Conservation (phyloP, 1,140 invertebrate species). For the Solenopsis invicta region DNA sequence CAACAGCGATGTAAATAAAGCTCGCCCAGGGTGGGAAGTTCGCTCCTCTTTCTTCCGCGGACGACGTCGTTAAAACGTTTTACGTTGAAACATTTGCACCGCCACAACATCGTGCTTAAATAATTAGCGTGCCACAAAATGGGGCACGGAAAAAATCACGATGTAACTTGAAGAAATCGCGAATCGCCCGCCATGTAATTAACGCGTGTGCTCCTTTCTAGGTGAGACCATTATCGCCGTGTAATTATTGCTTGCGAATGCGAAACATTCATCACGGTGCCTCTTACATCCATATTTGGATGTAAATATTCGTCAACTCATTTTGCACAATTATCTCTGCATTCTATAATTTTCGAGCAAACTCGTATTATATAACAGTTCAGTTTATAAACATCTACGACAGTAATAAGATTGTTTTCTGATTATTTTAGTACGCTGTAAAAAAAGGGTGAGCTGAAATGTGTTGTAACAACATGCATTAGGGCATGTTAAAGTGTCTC, state of each 20-base stretch:
- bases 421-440: neutral
- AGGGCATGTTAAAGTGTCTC: too few species aligned
- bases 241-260: neutral
- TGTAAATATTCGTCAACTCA: neutral
- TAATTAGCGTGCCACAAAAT: conserved; percentile 73
- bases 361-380: neutral
- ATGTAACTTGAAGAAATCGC: conserved; percentile 1
- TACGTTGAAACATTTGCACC: conserved; percentile 45
- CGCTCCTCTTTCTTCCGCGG: conserved; percentile 59
- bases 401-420: neutral
- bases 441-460: too few species aligned
- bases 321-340: neutral
- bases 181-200: conserved; percentile 5
- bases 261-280: neutral
- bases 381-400: neutral
- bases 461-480: too few species aligned
- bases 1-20: conserved; percentile 73
- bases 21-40: conserved; percentile 37
- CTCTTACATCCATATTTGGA: neutral
- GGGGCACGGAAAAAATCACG: conserved; percentile 29
- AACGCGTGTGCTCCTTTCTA: conserved; percentile 13
- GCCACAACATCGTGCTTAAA: conserved; percentile 66
- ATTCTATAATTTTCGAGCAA: neutral
- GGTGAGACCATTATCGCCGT: neutral
- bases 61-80: conserved; percentile 67